Percentiles rank a stretch among this genome's conserved stretches.
phyloP scores from a whole-genome alignment of 2,888 invertebrate genomes.

The Catocala nupta region DNA sequence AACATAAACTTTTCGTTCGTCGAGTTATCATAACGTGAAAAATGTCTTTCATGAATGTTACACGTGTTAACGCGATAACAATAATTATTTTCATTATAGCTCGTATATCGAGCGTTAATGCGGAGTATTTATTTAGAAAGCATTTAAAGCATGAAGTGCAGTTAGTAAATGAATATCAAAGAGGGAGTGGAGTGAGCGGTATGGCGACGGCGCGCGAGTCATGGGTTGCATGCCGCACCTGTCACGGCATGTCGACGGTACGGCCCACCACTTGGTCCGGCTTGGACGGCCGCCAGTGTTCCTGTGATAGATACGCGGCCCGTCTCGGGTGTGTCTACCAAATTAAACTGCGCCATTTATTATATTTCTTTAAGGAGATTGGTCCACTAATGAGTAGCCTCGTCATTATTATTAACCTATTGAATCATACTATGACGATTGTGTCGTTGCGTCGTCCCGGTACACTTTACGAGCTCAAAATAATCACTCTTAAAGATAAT shows the following conservation, averaged over 20 bases:
- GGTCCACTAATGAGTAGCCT: constrained; percentile 75
- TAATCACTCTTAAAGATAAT: constrained; percentile 25
- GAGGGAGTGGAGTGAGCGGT: constrained; percentile 62
- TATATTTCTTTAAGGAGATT: constrained; percentile 81
- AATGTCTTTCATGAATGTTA: constrained; percentile 36
- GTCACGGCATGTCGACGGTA: constrained; percentile 80
- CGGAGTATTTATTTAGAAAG: constrained; percentile 56
- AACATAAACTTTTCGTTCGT: constrained; percentile 59
- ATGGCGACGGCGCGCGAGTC: constrained; percentile 73
- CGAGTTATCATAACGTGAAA: constrained; percentile 28
- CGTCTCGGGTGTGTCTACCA: constrained; percentile 85
- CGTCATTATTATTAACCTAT: constrained; percentile 58
- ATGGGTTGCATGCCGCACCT: constrained; percentile 86
- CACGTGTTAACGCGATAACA: constrained; percentile 40
- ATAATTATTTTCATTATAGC: constrained; percentile 44
- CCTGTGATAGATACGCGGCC: constrained; percentile 81
- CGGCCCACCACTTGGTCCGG: constrained; percentile 83
- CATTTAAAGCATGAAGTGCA: constrained; percentile 55
- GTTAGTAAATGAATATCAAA: constrained; percentile 69
- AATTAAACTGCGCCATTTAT: constrained; percentile 86
- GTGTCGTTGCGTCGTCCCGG: constrained; percentile 35
- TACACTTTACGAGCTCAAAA: constrained; percentile 27
- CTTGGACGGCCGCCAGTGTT: constrained; percentile 82
- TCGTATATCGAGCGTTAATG: constrained; percentile 42
- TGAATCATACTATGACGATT: constrained; percentile 48